Evolutionary conservation across 2,888 invertebrate species (phyloP).

Genomic region (Formica aserva): DNA sequence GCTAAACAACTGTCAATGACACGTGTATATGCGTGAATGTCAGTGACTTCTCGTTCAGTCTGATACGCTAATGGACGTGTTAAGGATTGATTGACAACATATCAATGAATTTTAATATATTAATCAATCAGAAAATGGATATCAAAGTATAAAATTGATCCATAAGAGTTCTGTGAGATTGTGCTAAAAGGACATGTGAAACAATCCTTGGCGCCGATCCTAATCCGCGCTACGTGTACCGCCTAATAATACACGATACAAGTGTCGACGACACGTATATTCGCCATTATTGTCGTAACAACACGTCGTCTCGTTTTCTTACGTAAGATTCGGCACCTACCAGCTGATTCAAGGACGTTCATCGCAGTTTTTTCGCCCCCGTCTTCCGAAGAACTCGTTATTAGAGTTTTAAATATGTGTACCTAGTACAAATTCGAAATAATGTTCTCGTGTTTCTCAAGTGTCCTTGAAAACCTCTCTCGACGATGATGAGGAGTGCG

Average conservation of each 20-base stretch:
- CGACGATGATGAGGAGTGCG: background rate
- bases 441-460: background rate
- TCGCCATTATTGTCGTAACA: slow-evolving; percentile 60
- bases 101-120: slow-evolving; percentile 1
- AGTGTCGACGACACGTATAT: slow-evolving; percentile 22
- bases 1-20: slow-evolving; percentile 26
- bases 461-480: background rate
- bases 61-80: background rate
- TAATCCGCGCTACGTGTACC: slow-evolving; percentile 6
- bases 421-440: background rate
- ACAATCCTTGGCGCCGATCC: slow-evolving; percentile 23
- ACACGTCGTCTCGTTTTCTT: slow-evolving; percentile 59
- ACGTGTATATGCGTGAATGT: background rate
- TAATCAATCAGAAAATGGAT: background rate
- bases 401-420: background rate
- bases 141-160: background rate
- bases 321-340: slow-evolving; percentile 59
- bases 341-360: slow-evolving; percentile 65
- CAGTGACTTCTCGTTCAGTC: background rate
- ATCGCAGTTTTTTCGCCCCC: slow-evolving; percentile 13
- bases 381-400: slow-evolving; percentile 11
- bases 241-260: slow-evolving; percentile 51
- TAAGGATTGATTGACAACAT: background rate
- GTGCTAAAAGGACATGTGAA: background rate
- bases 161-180: background rate